Percentiles rank a stretch among this genome's conserved stretches.
These are phyloP conservation scores for Turnix velox DNA, from an alignment of 2,113 vertebrate genomes.

Conservation along the genomic window DNA sequence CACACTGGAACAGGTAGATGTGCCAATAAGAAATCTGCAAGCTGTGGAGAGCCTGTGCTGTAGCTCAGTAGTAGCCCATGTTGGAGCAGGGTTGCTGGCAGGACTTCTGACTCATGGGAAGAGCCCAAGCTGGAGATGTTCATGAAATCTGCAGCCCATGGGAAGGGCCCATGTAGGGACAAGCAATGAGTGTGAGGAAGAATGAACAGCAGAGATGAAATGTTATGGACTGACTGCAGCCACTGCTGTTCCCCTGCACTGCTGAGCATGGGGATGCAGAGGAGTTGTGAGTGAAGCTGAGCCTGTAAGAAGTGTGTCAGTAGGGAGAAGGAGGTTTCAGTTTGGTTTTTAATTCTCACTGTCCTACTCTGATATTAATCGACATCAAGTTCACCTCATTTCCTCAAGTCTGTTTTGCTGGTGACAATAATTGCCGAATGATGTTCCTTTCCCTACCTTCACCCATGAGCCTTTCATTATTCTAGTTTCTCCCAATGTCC, in stretches of 20 bases:
- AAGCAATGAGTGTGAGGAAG: background rate
- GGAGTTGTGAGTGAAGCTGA: background rate
- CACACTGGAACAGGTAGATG: accelerated
- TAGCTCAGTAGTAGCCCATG: background rate
- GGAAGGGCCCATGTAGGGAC: background rate
- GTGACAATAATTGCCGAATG: background rate
- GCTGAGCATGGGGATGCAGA: background rate
- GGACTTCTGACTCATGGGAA: background rate
- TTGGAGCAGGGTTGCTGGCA: background rate
- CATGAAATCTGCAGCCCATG: background rate
- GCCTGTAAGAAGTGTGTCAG: background rate
- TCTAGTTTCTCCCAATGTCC: background rate
- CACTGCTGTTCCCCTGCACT: background rate
- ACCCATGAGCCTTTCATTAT: background rate
- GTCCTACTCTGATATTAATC: background rate
- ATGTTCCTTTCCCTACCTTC: background rate
- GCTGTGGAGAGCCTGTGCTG: accelerated
- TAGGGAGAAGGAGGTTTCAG: background rate
- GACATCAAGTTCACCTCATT: background rate
- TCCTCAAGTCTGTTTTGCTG: background rate
- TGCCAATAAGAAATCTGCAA: background rate
- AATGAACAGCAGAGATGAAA: background rate
- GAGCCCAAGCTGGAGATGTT: background rate
- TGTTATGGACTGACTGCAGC: accelerated
- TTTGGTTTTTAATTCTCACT: background rate